Percentiles rank a stretch among this genome's conserved stretches.
Evolutionary conservation across 2,113 vertebrate species (phyloP).

Genomic region (Festucalex cinctus): DNA sequence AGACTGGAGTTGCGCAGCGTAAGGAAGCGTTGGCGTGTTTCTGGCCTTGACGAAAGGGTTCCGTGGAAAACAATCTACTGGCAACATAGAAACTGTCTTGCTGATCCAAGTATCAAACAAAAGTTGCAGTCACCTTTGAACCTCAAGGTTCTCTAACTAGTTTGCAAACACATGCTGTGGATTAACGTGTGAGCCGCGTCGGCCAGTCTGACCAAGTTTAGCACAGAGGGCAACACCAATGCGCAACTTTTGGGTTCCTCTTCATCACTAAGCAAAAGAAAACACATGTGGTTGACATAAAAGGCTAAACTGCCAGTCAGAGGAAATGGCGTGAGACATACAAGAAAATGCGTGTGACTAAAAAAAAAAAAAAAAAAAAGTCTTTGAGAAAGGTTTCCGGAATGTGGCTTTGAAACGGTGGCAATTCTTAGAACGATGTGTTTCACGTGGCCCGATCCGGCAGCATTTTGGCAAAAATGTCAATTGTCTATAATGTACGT

Average conservation of each 20-base stretch:
- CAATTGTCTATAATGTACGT: too few relatives aligned
- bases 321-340: neutral
- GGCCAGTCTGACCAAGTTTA: constrained; percentile 21
- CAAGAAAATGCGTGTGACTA: neutral
- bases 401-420: too few relatives aligned
- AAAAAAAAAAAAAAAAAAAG: neutral
- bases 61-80: constrained; percentile 19
- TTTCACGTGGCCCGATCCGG: too few relatives aligned
- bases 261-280: constrained; percentile 1
- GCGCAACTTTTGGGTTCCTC: neutral
- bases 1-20: constrained; percentile 34
- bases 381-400: neutral
- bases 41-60: constrained; percentile 23
- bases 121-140: constrained; percentile 2
- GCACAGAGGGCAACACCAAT: constrained; percentile 23
- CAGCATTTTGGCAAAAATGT: too few relatives aligned
- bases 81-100: neutral
- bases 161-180: constrained; percentile 30
- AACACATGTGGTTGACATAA: constrained; percentile 10
- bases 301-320: neutral
- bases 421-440: too few relatives aligned
- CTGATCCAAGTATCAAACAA: neutral
- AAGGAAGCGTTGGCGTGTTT: constrained; percentile 25
- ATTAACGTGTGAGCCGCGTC: constrained; percentile 44
- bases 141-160: neutral